Base-by-base conservation (phyloP, 2,797 vertebrate species). In the Emys orbicularis region DNA sequence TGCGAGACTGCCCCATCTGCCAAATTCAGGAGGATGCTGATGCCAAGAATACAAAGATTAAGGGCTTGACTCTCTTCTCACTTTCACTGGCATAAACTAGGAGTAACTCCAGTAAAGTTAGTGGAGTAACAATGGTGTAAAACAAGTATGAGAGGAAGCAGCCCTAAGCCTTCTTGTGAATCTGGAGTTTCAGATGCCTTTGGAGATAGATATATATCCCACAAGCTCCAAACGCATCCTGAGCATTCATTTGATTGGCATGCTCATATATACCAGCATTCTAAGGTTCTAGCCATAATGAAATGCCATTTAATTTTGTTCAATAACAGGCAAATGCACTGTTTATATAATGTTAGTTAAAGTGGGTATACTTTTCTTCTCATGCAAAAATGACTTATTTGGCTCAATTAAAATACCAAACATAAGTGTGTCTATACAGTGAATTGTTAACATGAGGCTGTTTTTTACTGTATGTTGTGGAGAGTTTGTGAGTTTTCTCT, bases 31-130 rank as follows among this genome's bases (percentile, higher is more conserved):
- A 89, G 44, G 8, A 82, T 23, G 41, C 27, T 85, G 65, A 84
- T 88, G 74, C 53, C 61, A 91, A 85, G 86, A 84, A 95, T 31
- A 85, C 4, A 23, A 74, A 76, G 54, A 88, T 84, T 68, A 86
- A 92, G 68, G 83, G 12, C 16, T 90, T 86, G 47, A 5, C 89
- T 94, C 41, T 92, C 27, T 44, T 96, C 90, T 83, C 52, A 89
- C 52, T 95, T 76, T 86, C 1, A 1, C 10, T 59, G 83, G 27
- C 77, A 79, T 18, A 80, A 50, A 93, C 1, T 7, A 21, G 31
- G 31, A 92, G 5, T 31, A 93, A 88, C 6, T 76, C 53, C 82
- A 29, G 47, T 88, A 53, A 90, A 89, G 25, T 3, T 31, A 34
- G 4, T 12, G 86, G 86, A 93, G 81, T 94, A 92, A 56, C 4